Percentiles rank a stretch among this genome's conserved stretches.
Conservation (phyloP, 2,797 vertebrate genomes). For the Poeciliopsis turneri region DNA sequence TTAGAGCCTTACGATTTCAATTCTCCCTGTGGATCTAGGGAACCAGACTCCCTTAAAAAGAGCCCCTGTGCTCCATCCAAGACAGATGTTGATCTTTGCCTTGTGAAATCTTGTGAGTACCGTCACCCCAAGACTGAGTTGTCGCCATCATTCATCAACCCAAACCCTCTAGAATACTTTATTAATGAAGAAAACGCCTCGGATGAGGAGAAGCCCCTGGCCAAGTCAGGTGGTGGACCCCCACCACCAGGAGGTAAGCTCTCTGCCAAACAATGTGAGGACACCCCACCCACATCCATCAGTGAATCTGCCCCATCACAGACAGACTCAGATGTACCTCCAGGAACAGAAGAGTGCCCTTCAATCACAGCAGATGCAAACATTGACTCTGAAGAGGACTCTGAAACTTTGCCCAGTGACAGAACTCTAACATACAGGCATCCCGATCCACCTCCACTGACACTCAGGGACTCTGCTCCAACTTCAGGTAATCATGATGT, state of each 20-base stretch:
- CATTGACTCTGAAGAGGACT: constrained; percentile 98
- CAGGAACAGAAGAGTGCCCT: constrained; percentile 96
- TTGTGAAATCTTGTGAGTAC: constrained; percentile 94
- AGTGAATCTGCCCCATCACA: constrained; percentile 96
- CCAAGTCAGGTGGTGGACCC: constrained; percentile 84
- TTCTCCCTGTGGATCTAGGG: constrained; percentile 70
- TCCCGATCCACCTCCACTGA: constrained; percentile 88
- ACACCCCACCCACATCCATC: constrained; percentile 95
- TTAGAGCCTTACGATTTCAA: constrained; percentile 57
- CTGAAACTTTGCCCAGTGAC: constrained; percentile 96
- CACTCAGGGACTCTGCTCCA: constrained; percentile 89
- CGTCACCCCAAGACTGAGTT: constrained; percentile 96
- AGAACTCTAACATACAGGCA: constrained; percentile 94
- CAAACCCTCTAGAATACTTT: constrained; percentile 95
- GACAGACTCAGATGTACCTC: constrained; percentile 96
- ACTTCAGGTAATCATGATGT: constrained; percentile 90
- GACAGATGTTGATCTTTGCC: constrained; percentile 93
- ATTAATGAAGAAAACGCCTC: constrained; percentile 85
- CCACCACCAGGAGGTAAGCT: constrained; percentile 90
- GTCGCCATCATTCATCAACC: constrained; percentile 98
- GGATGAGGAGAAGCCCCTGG: constrained; percentile 85
- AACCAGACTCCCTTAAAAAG: constrained; percentile 72
- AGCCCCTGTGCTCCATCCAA: constrained; percentile 79
- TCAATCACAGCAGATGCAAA: constrained; percentile 98
- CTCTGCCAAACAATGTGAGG: constrained; percentile 89